A percentile compares a stretch with the other conserved stretches of the same genome.
Evolutionary conservation across 2,888 invertebrate species (phyloP).

Genomic region (Agelastica alni): DNA sequence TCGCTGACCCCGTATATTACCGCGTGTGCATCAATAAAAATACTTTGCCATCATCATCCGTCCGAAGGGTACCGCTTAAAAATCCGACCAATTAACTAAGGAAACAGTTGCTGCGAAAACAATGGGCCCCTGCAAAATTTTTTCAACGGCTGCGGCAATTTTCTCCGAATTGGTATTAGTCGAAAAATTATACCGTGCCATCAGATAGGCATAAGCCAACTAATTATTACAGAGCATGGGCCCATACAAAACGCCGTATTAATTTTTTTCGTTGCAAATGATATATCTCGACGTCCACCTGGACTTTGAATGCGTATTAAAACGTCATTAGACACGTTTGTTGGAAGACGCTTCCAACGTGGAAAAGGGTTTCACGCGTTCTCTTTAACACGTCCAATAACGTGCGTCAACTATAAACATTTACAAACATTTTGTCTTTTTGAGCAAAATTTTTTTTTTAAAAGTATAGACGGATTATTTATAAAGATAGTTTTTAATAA

Average conservation of each 20-base stretch:
- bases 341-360: constrained; percentile 23
- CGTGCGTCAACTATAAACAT: too few species aligned
- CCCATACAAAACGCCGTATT: constrained; percentile 31
- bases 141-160: constrained; percentile 11
- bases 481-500: too few species aligned
- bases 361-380: constrained; percentile 40
- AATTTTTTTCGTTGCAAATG: constrained; percentile 30
- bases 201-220: constrained; percentile 18
- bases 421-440: too few species aligned
- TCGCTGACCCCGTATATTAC: too few species aligned
- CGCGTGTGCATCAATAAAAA: too few species aligned
- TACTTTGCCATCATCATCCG: background rate
- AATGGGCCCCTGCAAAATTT: constrained; percentile 9
- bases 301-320: constrained; percentile 36
- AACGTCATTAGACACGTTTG: constrained; percentile 40
- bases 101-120: constrained; percentile 20
- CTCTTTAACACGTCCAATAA: constrained; percentile 30
- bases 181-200: constrained; percentile 26
- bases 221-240: constrained; percentile 27
- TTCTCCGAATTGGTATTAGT: constrained; percentile 23
- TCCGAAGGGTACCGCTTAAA: too few species aligned
- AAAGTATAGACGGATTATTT: too few species aligned
- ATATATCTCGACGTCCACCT: constrained; percentile 35
- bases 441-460: too few species aligned
- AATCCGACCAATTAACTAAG: constrained; percentile 10